These are phyloP conservation scores for Aphidius ervi DNA, from an alignment of 1,140 invertebrate genomes.

Conservation along the genomic window DNA sequence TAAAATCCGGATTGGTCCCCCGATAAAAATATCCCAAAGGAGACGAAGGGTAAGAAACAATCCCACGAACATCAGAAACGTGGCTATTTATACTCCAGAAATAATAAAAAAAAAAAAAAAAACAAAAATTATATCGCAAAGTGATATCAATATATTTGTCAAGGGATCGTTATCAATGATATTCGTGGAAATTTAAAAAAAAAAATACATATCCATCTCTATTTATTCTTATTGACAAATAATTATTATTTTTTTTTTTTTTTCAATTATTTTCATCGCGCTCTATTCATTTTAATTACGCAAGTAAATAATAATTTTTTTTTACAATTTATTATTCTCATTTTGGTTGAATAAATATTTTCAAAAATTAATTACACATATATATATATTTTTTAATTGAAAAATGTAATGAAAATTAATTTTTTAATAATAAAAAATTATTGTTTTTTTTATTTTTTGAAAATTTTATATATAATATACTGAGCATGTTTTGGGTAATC, in stretches of 20 bases:
- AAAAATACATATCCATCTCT: too few species aligned
- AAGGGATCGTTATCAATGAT: conserved; percentile 36
- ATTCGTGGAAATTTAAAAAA: conserved; percentile 35
- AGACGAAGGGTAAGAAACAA: conserved; percentile 16
- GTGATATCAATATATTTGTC: conserved; percentile 17
- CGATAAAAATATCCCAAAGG: conserved; percentile 23
- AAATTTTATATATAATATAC: neutral
- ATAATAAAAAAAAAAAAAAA: neutral
- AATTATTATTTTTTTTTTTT: neutral
- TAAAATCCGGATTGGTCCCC: conserved; percentile 42
- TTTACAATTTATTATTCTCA: too few species aligned
- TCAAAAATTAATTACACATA: too few species aligned
- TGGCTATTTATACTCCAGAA: neutral
- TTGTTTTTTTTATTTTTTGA: too few species aligned
- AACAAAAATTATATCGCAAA: neutral
- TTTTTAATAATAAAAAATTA: too few species aligned
- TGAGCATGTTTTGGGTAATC: conserved; percentile 39
- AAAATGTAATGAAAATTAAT: too few species aligned
- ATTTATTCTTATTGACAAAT: too few species aligned
- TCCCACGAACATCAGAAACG: conserved; percentile 17
- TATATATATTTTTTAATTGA: too few species aligned
- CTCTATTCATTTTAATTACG: too few species aligned
- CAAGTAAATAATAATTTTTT: too few species aligned
- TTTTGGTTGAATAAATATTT: too few species aligned
- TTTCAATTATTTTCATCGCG: too few species aligned